These are phyloP conservation scores for Druceiella hillmani DNA, from an alignment of 2,888 invertebrate species.

Conservation along the genomic window DNA sequence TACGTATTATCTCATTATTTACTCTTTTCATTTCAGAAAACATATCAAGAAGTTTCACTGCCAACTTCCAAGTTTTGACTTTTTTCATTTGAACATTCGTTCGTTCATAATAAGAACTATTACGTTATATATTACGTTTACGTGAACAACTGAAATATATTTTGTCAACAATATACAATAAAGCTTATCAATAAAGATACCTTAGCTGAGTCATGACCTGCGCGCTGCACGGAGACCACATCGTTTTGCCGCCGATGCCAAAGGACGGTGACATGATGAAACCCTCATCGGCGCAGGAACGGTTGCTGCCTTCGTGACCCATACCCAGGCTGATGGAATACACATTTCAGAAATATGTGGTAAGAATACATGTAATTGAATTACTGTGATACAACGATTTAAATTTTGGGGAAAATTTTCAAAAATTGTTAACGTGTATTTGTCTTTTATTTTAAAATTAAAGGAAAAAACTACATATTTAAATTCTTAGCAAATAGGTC, in stretches of 20 bases:
- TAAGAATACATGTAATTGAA: conserved; percentile 1
- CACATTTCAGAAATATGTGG: not conserved
- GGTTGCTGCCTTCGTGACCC: conserved; percentile 73
- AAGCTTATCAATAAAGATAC: conserved; percentile 33
- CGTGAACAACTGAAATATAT: no score
- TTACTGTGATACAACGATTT: conserved; percentile 3
- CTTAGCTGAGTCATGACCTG: conserved; percentile 55
- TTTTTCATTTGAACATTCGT: conserved; percentile 7
- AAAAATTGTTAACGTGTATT: no score
- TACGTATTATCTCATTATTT: no score
- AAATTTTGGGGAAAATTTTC: no score
- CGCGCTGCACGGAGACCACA: conserved; percentile 73
- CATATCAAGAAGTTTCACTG: no score
- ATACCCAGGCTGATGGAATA: conserved; percentile 78
- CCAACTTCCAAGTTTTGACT: conserved; percentile 2
- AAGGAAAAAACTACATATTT: no score
- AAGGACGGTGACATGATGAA: conserved; percentile 79
- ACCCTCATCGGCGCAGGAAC: conserved; percentile 68
- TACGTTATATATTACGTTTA: no score
- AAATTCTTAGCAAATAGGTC: no score
- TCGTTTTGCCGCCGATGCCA: conserved; percentile 70
- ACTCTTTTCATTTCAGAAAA: no score
- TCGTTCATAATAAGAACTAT: no score
- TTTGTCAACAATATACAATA: conserved; percentile 5
- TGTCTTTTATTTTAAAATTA: no score